These are phyloP conservation scores for Sebastes nivosus DNA, from an alignment of 2,797 vertebrate genomes.

Conservation along the genomic window DNA sequence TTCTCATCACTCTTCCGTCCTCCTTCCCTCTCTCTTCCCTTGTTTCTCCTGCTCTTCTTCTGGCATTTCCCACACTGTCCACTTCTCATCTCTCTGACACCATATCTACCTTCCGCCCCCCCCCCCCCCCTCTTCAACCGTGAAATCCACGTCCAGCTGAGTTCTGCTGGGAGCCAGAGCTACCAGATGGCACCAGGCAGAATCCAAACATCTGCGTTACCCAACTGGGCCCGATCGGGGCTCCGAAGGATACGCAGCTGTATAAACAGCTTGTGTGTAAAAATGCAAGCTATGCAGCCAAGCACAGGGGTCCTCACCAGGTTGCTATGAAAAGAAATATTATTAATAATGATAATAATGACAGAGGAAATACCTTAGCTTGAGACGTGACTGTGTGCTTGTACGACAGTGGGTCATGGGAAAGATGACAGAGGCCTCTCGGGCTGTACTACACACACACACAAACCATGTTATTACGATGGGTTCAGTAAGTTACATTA, in stretches of 20 bases:
- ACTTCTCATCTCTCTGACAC: constrained; percentile 31
- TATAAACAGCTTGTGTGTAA: constrained; percentile 76
- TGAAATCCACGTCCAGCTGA: constrained; percentile 60
- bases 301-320: constrained; percentile 63
- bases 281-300: constrained; percentile 74
- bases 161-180: constrained; percentile 59
- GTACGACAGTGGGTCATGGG: constrained; percentile 72
- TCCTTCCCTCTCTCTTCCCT: neutral
- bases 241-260: constrained; percentile 75
- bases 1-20: constrained; percentile 12
- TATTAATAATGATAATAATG: constrained; percentile 74
- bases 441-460: constrained; percentile 33
- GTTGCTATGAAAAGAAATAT: constrained; percentile 67
- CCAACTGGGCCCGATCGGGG: constrained; percentile 46
- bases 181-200: constrained; percentile 76
- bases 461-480: neutral
- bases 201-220: constrained; percentile 69
- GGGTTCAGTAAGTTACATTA: constrained; percentile 1
- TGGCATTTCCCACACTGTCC: constrained; percentile 17
- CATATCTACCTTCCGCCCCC: constrained; percentile 37
- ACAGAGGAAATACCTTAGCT: constrained; percentile 66
- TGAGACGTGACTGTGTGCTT: constrained; percentile 56
- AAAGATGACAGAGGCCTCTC: constrained; percentile 63
- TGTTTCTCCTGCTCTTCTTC: neutral
- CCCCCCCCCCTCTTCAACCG: constrained; percentile 32